Conservation (phyloP, 2,113 vertebrate genomes). For the Ciconia stormi region DNA sequence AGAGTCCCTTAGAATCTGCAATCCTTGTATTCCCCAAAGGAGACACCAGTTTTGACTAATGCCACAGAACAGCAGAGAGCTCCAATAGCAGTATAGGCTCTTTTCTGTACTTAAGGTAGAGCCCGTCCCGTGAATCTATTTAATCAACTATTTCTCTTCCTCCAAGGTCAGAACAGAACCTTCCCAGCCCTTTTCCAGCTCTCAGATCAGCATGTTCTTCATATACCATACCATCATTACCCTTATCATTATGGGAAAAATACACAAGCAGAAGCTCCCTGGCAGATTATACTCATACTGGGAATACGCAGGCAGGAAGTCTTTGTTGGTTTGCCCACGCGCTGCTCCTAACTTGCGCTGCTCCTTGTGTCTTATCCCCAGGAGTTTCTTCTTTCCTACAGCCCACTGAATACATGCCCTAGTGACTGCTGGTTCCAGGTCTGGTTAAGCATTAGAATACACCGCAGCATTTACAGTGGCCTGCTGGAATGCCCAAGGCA, state of each 20-base stretch:
- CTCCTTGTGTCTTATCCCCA: background rate
- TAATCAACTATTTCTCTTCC: background rate
- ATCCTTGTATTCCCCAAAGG: background rate
- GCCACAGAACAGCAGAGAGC: accelerated
- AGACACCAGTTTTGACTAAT: background rate
- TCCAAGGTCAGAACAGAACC: background rate
- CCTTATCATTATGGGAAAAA: background rate
- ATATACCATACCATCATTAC: background rate
- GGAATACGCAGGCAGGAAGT: background rate
- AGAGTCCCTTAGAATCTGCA: background rate
- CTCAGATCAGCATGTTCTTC: background rate
- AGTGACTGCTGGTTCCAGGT: background rate
- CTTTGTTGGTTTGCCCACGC: background rate
- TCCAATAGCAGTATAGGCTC: background rate
- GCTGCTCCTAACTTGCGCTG: background rate
- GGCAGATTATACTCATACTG: background rate
- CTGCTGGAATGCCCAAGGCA: background rate
- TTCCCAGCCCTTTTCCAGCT: background rate
- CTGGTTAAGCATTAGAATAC: background rate
- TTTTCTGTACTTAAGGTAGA: background rate
- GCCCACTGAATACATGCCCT: background rate
- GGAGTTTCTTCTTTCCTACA: background rate
- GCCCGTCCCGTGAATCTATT: background rate
- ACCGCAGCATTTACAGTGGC: background rate
- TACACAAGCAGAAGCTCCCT: background rate